Base-by-base conservation (phyloP, 2,888 invertebrate genomes). In the Vanessa cardui region DNA sequence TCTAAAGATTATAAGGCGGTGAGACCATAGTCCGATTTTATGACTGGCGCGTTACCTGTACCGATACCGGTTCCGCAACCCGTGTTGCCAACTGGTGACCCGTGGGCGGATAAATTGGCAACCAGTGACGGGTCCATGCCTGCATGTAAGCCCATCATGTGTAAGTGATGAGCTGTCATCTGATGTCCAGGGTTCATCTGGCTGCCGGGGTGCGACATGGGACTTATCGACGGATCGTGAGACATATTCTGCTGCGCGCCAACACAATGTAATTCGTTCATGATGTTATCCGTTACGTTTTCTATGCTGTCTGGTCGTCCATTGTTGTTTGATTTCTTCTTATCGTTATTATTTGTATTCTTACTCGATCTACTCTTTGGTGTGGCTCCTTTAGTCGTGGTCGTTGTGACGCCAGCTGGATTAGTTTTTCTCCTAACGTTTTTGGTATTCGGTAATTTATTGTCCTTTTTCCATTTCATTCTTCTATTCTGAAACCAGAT, bases 11-110 rank as follows among this genome's bases (percentile, higher is more conserved):
- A 92, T 92, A 92, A 92, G 91, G 97, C 95, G 85, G 97, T 97
- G 80, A 98, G 94, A 86, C 96, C 97, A 85, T 97, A 97, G 91
- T 97, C 97, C 77, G 97, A 96, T 90, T 97, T 97, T 81, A 97
- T 96, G 81, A 95, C 93, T 72, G 95, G 92, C 75, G 94, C 93
- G 75, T 81, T 88, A 59, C 79, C 77, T 52, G 90, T 83, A 68
- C 79, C 83, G 68, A 92, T 83, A 49, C 90, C 91, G 7, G 89
- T 88, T 31, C 93, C 93, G 69, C 92, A 93, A 44, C 90, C 89
- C 31, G 94, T 86, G 62, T 89, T 86, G 21, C 94, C 90, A 33
- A 94, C 87, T 15, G 95, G 94, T 8, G 94, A 93, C 59, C 94
- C 91, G 74, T 93, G 94, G 47, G 93, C 92, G 52, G 93, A 84